These are phyloP conservation scores for Mellivora capensis DNA, from an alignment of 2,113 vertebrate species.

Conservation along the genomic window DNA sequence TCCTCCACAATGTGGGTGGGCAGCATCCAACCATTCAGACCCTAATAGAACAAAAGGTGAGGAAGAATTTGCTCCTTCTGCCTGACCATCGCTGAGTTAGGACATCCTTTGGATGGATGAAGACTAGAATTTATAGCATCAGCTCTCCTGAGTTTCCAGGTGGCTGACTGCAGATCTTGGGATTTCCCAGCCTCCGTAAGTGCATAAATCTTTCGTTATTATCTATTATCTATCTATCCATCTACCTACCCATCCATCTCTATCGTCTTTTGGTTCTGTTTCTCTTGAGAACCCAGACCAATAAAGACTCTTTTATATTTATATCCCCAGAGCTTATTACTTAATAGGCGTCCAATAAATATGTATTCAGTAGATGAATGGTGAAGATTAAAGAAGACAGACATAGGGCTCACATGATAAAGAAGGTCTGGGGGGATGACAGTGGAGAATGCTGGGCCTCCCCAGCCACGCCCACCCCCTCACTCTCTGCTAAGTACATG, in stretches of 20 bases:
- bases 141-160: not conserved
- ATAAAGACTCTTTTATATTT: not conserved
- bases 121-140: not conserved
- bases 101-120: not conserved
- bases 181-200: not conserved
- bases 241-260: not conserved
- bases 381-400: not conserved
- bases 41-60: not conserved
- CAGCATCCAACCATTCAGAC: not conserved
- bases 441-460: not conserved
- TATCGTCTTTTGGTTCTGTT: not conserved
- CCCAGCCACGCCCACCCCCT: not conserved
- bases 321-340: not conserved
- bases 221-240: not conserved
- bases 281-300: not conserved
- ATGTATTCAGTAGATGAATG: not conserved
- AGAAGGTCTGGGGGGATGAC: not conserved
- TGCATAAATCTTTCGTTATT: not conserved
- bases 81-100: not conserved
- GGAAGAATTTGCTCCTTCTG: not conserved
- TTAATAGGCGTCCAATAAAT: not conserved
- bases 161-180: not conserved
- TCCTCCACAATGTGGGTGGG: not conserved
- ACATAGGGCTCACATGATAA: not conserved
- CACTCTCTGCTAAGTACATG: not conserved